A percentile compares a stretch with the other conserved stretches of the same genome.
These are phyloP conservation scores for Gymnarchus niloticus DNA, from an alignment of 2,113 vertebrate genomes.

Conservation along the genomic window DNA sequence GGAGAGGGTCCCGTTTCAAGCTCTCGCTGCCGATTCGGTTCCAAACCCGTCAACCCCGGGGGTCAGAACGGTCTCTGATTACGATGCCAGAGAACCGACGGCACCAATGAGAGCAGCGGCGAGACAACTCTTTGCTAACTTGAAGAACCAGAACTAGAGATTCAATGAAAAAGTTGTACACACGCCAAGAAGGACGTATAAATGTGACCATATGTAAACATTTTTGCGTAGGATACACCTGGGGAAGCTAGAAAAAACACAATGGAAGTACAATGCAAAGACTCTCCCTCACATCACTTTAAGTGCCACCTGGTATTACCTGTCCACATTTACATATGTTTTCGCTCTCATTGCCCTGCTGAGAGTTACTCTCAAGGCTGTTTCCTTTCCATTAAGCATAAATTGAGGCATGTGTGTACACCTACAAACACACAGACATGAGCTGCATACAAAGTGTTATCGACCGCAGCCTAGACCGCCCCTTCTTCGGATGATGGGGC, in stretches of 20 bases:
- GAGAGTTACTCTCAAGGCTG: not conserved
- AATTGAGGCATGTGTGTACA: not conserved
- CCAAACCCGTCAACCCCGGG: too few species aligned
- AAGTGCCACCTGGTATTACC: not conserved
- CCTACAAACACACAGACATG: not conserved
- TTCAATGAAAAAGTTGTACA: not conserved
- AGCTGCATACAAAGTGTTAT: not conserved
- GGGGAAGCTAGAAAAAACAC: not conserved
- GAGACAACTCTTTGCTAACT: not conserved
- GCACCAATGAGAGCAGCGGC: not conserved
- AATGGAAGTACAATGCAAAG: not conserved
- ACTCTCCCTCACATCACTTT: not conserved
- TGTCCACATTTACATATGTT: not conserved
- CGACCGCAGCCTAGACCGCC: not conserved
- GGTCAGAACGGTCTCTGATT: not conserved
- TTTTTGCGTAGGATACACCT: not conserved
- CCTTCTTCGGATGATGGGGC: not conserved
- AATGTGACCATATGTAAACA: not conserved
- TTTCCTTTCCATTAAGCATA: too few species aligned
- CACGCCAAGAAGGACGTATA: not conserved
- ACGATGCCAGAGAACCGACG: too few species aligned
- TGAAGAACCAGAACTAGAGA: not conserved
- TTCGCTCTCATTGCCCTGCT: not conserved
- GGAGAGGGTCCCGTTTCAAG: too few species aligned
- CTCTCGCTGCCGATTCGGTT: too few species aligned